Conservation (phyloP, 2,888 invertebrate species). For the Sminthurides aquaticus region DNA sequence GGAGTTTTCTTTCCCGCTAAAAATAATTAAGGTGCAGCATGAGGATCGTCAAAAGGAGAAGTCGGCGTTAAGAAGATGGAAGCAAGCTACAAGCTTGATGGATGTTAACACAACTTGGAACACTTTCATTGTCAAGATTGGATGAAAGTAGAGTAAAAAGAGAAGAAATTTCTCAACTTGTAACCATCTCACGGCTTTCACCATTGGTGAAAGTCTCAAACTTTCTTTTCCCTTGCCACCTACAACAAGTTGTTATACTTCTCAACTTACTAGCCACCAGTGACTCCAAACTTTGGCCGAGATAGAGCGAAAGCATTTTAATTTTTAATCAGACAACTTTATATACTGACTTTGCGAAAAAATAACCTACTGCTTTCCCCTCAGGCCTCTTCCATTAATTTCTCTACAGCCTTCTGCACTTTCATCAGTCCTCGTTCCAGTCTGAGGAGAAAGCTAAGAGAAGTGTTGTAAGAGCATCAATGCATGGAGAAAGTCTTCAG, state of each 20-base stretch:
- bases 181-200: background rate
- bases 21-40: no score
- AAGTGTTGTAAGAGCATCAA: no score
- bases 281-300: background rate
- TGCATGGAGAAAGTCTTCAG: no score
- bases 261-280: background rate
- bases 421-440: no score
- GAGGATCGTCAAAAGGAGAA: no score
- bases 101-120: background rate
- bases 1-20: no score
- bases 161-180: background rate
- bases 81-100: background rate
- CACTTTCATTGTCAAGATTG: background rate
- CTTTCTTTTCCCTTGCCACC: background rate
- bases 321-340: background rate
- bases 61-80: no score
- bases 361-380: no score
- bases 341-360: no score
- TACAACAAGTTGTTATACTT: background rate
- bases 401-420: no score
- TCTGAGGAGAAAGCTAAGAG: no score
- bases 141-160: background rate
- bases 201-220: background rate
- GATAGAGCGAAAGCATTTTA: background rate
- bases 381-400: no score